These are phyloP conservation scores for Entomobrya proxima DNA, from an alignment of 2,888 invertebrate species.

Conservation along the genomic window DNA sequence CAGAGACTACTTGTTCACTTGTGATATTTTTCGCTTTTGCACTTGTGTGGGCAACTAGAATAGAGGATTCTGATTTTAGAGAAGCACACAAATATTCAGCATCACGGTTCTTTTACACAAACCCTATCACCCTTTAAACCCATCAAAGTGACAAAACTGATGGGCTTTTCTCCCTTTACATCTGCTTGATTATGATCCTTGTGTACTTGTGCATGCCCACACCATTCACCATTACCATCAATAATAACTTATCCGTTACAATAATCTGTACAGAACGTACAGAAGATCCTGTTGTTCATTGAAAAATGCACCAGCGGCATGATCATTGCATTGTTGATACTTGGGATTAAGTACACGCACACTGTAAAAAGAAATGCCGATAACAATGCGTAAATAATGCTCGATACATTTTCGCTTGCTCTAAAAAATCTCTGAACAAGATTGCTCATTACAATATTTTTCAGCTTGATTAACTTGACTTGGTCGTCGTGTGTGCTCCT, in stretches of 20 bases:
- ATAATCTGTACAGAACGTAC: neutral
- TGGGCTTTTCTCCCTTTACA: neutral
- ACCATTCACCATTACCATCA: neutral
- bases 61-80: neutral
- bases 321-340: neutral
- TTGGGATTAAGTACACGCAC: neutral
- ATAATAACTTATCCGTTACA: neutral
- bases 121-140: neutral
- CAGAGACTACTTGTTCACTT: too few species aligned
- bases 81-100: neutral
- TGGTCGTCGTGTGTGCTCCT: neutral
- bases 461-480: neutral
- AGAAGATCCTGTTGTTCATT: conserved; percentile 6
- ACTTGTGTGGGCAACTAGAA: neutral
- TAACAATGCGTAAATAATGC: neutral
- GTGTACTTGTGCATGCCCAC: neutral
- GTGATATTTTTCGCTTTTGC: too few species aligned
- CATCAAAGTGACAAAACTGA: conserved; percentile 31
- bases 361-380: neutral
- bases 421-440: neutral
- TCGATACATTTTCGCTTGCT: neutral
- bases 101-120: neutral
- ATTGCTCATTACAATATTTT: neutral
- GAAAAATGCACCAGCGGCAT: neutral
- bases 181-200: conserved; percentile 19